These are phyloP conservation scores for Schizothorax lantsangensis DNA, from an alignment of 2,797 vertebrate genomes.

Conservation along the genomic window DNA sequence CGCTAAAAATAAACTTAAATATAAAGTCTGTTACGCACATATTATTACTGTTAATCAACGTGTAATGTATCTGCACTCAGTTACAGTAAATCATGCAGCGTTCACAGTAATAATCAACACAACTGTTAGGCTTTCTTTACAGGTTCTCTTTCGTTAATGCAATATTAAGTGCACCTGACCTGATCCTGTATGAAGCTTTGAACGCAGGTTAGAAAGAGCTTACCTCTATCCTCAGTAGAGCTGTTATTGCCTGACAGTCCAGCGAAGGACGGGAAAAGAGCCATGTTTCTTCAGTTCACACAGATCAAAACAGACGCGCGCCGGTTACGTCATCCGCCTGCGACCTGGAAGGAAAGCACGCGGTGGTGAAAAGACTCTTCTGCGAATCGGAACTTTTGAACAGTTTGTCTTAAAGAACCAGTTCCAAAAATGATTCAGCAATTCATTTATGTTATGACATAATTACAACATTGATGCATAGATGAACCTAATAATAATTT, in stretches of 20 bases:
- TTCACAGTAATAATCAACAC: neutral
- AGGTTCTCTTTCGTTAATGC: neutral
- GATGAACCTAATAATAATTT: neutral
- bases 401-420: neutral
- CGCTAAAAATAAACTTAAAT: neutral
- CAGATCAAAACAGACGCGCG: constrained; percentile 69
- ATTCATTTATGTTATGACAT: neutral
- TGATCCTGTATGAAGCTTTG: neutral
- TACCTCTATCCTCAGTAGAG: constrained; percentile 69
- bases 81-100: neutral
- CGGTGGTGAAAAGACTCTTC: neutral
- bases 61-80: too few relatives aligned
- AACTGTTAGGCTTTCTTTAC: neutral
- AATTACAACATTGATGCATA: neutral
- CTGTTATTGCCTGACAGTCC: constrained; percentile 61
- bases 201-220: neutral
- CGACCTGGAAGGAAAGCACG: neutral
- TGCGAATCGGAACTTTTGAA: constrained; percentile 12
- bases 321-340: constrained; percentile 62
- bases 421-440: neutral
- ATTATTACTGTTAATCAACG: neutral
- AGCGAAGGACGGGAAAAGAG: constrained; percentile 80
- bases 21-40: neutral
- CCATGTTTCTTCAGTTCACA: constrained; percentile 64
- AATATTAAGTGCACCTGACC: neutral